Conservation (phyloP, 2,888 invertebrate genomes). For the Platycnemis pennipes region DNA sequence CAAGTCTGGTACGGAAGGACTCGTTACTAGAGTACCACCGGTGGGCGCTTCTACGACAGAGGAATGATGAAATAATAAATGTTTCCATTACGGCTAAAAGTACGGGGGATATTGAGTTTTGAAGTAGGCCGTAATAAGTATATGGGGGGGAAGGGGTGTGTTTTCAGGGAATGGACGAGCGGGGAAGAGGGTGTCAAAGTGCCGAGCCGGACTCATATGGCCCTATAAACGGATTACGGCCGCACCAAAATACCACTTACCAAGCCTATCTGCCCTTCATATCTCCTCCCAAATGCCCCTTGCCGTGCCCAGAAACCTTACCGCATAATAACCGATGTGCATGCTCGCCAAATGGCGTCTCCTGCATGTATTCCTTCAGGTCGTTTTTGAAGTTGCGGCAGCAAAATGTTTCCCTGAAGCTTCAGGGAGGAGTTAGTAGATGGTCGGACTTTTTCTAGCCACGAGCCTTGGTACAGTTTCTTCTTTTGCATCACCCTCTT, state of each 20-base stretch:
- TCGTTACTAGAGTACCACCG: neutral
- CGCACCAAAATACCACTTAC: neutral
- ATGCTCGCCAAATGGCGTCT: neutral
- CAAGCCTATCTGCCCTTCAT: neutral
- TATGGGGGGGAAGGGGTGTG: neutral
- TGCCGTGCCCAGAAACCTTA: neutral
- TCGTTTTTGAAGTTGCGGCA: neutral
- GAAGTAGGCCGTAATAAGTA: neutral
- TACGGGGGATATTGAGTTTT: neutral
- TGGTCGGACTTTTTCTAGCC: too few relatives aligned
- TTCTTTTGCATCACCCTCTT: too few relatives aligned
- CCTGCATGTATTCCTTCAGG: neutral
- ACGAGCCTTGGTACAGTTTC: too few relatives aligned
- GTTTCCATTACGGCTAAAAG: neutral
- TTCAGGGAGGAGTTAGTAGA: too few relatives aligned
- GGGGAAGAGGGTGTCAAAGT: neutral
- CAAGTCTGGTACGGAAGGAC: neutral
- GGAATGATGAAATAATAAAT: neutral
- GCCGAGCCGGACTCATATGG: neutral
- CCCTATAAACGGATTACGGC: slow-evolving; percentile 38
- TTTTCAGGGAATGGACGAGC: neutral
- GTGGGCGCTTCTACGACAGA: neutral
- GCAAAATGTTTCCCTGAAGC: neutral
- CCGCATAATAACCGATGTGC: neutral
- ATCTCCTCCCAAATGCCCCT: neutral